A percentile compares a stretch with the other conserved stretches of the same genome.
These are phyloP conservation scores for Sparus aurata DNA, from an alignment of 2,797 vertebrate species.

Conservation along the genomic window DNA sequence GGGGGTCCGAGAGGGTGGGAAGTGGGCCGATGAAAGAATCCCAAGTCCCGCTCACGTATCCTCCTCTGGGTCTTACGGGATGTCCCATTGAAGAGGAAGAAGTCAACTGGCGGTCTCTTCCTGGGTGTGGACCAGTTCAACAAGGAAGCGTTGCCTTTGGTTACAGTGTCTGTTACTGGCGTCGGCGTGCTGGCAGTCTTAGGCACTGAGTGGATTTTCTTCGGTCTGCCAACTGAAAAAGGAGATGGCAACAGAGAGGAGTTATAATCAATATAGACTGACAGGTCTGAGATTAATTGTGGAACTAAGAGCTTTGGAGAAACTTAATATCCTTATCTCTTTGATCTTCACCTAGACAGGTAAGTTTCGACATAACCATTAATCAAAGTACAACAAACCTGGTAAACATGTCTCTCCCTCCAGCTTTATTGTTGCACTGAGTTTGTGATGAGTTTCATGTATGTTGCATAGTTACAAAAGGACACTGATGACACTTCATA, in stretches of 20 bases:
- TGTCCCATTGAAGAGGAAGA: conserved; percentile 94
- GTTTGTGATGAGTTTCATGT: conserved; percentile 51
- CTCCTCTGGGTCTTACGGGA: conserved; percentile 86
- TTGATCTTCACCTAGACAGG: conserved; percentile 62
- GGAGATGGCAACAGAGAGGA: conserved; percentile 26
- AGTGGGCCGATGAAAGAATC: conserved; percentile 86
- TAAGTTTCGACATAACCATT: conserved; percentile 66
- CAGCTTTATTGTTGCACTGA: conserved; percentile 34
- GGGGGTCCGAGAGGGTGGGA: conserved; percentile 72
- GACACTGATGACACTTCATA: conserved; percentile 35
- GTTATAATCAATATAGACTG: conserved; percentile 55
- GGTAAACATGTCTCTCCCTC: conserved; percentile 67
- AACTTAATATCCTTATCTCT: conserved; percentile 64
- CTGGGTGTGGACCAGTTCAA: conserved; percentile 90
- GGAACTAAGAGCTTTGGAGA: conserved; percentile 54
- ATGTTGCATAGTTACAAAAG: conserved; percentile 43
- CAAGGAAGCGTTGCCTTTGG: conserved; percentile 83
- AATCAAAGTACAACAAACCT: conserved; percentile 67
- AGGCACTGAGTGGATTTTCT: conserved; percentile 85
- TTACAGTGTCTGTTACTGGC: conserved; percentile 67
- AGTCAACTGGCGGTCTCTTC: conserved; percentile 90
- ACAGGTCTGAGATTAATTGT: conserved; percentile 62
- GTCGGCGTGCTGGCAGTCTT: conserved; percentile 71
- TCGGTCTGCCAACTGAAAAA: conserved; percentile 88
- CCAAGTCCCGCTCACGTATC: conserved; percentile 87